Evolutionary conservation across 2,888 invertebrate genomes (phyloP).

Genomic region (Monopis laevigella): DNA sequence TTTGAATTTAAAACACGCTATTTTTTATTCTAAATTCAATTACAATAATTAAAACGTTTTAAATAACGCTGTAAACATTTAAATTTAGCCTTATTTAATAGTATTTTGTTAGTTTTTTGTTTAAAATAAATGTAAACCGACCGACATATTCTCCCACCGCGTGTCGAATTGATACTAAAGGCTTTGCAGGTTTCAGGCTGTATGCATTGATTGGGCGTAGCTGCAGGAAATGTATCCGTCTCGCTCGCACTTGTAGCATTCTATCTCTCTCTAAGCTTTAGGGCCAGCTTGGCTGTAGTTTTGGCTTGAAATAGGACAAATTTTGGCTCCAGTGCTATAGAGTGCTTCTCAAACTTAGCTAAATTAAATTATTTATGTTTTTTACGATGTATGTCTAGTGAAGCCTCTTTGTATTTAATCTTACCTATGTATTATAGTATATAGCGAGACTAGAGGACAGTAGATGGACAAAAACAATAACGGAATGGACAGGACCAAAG

Average conservation of each 20-base stretch:
- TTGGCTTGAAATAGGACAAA: constrained; percentile 43
- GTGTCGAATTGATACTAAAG: constrained; percentile 10
- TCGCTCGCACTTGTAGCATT: constrained; percentile 26
- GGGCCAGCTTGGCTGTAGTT: constrained; percentile 24
- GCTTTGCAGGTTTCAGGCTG: constrained; percentile 48
- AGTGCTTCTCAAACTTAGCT: constrained; percentile 39
- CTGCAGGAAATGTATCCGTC: constrained; percentile 33
- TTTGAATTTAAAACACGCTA: constrained; percentile 15
- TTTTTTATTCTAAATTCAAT: background rate
- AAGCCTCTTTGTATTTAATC: constrained; percentile 15
- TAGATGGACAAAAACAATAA: too few species aligned
- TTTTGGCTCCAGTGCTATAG: constrained; percentile 48
- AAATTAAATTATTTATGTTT: constrained; percentile 34
- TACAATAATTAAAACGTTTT: background rate
- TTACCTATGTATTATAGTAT: constrained; percentile 21
- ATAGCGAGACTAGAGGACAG: constrained; percentile 17
- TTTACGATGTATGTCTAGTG: too few species aligned
- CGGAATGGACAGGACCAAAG: too few species aligned
- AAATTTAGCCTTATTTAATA: background rate
- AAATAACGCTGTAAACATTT: too few species aligned
- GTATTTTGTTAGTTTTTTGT: constrained; percentile 19
- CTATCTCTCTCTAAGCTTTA: constrained; percentile 28
- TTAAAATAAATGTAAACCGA: constrained; percentile 16
- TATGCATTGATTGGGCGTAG: constrained; percentile 64
- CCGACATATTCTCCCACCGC: constrained; percentile 7